Percentiles rank a stretch among this genome's conserved stretches.
Evolutionary conservation across 35 echinoderm and acorn worm genomes (phyloP).

Genomic region (Apostichopus japonicus): DNA sequence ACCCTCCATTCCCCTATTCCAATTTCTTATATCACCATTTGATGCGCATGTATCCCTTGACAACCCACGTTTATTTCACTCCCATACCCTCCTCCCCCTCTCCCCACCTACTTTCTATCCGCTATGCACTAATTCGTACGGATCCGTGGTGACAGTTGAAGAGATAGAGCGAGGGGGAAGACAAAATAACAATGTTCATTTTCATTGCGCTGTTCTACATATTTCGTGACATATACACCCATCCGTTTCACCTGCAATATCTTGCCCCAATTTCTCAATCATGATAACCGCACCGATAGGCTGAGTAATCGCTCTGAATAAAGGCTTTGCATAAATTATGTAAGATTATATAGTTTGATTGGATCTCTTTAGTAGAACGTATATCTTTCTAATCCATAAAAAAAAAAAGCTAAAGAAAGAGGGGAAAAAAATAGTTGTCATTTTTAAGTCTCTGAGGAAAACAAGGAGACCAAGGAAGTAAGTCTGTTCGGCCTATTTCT

Average conservation of each 20-base stretch:
- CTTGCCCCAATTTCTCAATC: neutral
- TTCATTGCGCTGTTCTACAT: neutral
- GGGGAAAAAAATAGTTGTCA: neutral
- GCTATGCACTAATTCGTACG: too few relatives aligned
- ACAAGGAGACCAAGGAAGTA: neutral
- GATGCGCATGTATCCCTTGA: too few relatives aligned
- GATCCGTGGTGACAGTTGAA: too few relatives aligned
- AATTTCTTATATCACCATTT: too few relatives aligned
- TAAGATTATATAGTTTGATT: neutral
- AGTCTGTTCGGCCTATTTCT: neutral
- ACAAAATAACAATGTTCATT: neutral
- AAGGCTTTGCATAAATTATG: neutral
- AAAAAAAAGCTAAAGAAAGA: neutral
- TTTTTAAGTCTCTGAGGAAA: constrained; percentile 4
- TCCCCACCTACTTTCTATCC: too few relatives aligned
- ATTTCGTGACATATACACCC: neutral
- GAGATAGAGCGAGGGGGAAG: too few relatives aligned
- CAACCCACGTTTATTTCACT: too few relatives aligned
- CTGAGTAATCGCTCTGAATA: neutral
- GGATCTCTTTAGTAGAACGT: neutral
- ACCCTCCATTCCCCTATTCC: too few relatives aligned
- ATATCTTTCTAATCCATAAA: neutral
- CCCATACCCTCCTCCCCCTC: too few relatives aligned
- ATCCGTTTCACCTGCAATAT: neutral
- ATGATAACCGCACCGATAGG: neutral